These are phyloP conservation scores for Cynopterus sphinx DNA, from an alignment of 2,797 vertebrate species.

Conservation along the genomic window DNA sequence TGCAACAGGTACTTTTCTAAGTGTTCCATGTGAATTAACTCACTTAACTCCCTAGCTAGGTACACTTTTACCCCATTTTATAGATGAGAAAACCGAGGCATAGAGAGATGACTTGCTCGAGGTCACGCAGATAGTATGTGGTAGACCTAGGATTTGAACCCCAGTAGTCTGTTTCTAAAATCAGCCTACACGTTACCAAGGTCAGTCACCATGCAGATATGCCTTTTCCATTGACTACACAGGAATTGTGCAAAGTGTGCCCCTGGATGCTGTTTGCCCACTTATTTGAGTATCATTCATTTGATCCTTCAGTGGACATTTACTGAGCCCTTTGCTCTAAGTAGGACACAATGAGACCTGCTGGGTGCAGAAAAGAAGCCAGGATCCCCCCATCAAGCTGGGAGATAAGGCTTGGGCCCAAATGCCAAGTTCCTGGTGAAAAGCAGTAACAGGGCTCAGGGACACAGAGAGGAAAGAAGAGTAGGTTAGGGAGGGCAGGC, in stretches of 20 bases:
- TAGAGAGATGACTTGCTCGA: neutral
- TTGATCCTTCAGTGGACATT: neutral
- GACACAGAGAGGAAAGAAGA: neutral
- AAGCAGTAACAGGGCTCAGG: neutral
- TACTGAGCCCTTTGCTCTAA: neutral
- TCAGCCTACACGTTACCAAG: neutral
- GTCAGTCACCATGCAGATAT: neutral
- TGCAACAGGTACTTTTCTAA: neutral
- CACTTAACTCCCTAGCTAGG: neutral
- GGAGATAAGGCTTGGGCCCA: neutral
- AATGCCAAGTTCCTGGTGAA: neutral
- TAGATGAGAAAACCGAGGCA: neutral
- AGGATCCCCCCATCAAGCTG: neutral
- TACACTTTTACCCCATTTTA: neutral
- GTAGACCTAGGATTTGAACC: neutral
- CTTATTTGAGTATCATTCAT: neutral
- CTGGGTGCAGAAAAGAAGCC: neutral
- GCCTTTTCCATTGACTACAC: neutral
- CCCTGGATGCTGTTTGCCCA: fast-evolving
- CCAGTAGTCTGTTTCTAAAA: neutral
- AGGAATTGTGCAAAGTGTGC: neutral
- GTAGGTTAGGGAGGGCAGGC: too few relatives aligned
- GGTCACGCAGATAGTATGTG: neutral
- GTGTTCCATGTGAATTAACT: neutral
- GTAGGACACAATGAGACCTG: neutral